Conservation (phyloP, 2,113 vertebrate genomes). For the Corythornis madagascariensis region DNA sequence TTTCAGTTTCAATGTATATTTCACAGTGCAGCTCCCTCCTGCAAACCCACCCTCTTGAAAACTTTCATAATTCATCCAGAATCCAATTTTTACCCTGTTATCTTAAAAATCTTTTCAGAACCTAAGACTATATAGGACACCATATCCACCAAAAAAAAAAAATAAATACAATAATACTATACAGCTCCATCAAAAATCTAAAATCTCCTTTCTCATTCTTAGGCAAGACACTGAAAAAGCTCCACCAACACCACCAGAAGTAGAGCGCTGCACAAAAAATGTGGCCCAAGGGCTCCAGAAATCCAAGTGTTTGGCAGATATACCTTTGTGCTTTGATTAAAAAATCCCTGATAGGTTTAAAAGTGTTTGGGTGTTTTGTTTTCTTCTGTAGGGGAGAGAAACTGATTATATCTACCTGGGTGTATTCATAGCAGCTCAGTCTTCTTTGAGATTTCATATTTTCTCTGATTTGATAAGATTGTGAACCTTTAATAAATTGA, state of each 20-base stretch:
- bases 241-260: background rate
- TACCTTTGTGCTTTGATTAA: background rate
- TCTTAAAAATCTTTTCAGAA: background rate
- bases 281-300: background rate
- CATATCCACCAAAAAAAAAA: background rate
- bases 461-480: constrained; percentile 26
- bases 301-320: background rate
- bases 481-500: constrained; percentile 34
- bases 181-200: background rate
- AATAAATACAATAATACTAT: background rate
- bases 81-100: background rate
- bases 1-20: background rate
- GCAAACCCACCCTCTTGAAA: background rate
- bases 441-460: background rate
- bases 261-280: background rate
- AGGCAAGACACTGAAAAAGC: background rate
- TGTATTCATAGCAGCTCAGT: background rate
- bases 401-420: background rate
- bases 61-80: background rate
- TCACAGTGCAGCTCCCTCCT: background rate
- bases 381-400: background rate
- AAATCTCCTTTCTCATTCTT: background rate
- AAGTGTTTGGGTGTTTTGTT: background rate
- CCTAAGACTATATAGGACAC: background rate
- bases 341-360: background rate